Conservation (phyloP, 1,140 invertebrate genomes). For the Drosophila sucinea region DNA sequence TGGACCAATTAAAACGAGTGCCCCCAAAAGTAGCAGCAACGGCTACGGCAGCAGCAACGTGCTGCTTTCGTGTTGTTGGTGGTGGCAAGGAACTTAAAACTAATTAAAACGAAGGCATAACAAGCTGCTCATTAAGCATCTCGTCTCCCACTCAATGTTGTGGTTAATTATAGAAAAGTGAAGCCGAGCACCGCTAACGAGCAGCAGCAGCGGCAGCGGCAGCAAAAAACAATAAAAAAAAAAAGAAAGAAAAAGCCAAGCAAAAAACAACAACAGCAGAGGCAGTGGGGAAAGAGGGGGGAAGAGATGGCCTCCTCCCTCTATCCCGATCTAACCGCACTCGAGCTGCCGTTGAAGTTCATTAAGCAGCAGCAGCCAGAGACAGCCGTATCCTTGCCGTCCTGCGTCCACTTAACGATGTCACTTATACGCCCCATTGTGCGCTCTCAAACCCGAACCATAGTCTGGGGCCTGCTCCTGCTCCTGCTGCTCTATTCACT, state of each 20-base stretch:
- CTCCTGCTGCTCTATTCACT: conserved; percentile 15
- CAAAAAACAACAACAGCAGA: background rate
- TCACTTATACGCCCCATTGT: conserved; percentile 80
- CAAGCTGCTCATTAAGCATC: conserved; percentile 81
- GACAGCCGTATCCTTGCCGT: conserved; percentile 30
- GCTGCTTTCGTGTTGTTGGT: conserved; percentile 65
- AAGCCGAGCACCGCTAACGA: conserved; percentile 56
- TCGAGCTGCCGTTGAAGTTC: conserved; percentile 65
- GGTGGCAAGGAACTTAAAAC: conserved; percentile 79
- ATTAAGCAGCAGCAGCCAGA: conserved; percentile 64
- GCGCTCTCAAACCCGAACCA: conserved; percentile 62
- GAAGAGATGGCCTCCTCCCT: background rate
- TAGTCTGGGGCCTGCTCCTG: conserved; percentile 11
- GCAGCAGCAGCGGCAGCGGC: conserved; percentile 20
- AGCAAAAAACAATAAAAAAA: conserved; percentile 16
- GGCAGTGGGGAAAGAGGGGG: background rate
- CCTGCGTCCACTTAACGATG: conserved; percentile 76
- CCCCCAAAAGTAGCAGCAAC: conserved; percentile 7
- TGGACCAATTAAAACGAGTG: conserved; percentile 78
- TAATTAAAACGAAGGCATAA: conserved; percentile 82
- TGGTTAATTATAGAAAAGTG: conserved; percentile 81
- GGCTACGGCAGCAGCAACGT: background rate
- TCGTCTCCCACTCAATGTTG: conserved; percentile 54
- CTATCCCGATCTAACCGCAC: conserved; percentile 15
- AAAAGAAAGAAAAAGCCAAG: conserved; percentile 25